These are phyloP conservation scores for Gnatocerus cornutus DNA, from an alignment of 2,888 invertebrate genomes.

Conservation along the genomic window DNA sequence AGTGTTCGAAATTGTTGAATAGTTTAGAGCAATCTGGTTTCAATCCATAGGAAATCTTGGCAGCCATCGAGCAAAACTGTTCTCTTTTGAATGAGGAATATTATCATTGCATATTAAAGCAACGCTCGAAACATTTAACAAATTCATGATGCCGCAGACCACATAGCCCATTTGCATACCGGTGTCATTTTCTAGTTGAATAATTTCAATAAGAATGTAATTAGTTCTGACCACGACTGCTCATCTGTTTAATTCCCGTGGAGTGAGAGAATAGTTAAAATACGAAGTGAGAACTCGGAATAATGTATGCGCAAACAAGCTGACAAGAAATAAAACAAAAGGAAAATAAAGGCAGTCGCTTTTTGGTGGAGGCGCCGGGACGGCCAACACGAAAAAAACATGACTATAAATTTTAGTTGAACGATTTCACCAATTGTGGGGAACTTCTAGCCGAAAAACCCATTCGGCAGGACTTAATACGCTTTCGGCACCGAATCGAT, in stretches of 20 bases:
- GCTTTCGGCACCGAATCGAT: neutral
- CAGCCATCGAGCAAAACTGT: neutral
- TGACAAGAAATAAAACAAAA: constrained; percentile 26
- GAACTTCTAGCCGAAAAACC: constrained; percentile 7
- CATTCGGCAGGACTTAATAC: constrained; percentile 8
- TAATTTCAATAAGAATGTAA: constrained; percentile 24
- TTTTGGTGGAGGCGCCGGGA: constrained; percentile 11
- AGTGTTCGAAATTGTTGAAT: constrained; percentile 32
- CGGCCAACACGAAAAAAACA: constrained; percentile 13
- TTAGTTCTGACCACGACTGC: constrained; percentile 22
- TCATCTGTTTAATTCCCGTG: constrained; percentile 15
- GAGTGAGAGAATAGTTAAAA: constrained; percentile 3
- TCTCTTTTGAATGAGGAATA: neutral
- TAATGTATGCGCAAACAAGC: constrained; percentile 30
- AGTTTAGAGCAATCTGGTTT: constrained; percentile 5
- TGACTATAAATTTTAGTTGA: constrained; percentile 20
- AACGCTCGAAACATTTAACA: neutral
- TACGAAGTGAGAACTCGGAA: constrained; percentile 25
- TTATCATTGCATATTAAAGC: constrained; percentile 2
- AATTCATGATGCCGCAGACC: neutral
- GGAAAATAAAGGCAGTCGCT: constrained; percentile 3
- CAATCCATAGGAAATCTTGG: neutral
- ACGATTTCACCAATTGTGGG: constrained; percentile 12
- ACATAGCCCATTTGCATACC: constrained; percentile 1
- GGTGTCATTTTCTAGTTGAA: constrained; percentile 1